Percentiles rank a stretch among this genome's conserved stretches.
Evolutionary conservation across 2,797 vertebrate genomes (phyloP).

Genomic region (Sebastes wilsoni): DNA sequence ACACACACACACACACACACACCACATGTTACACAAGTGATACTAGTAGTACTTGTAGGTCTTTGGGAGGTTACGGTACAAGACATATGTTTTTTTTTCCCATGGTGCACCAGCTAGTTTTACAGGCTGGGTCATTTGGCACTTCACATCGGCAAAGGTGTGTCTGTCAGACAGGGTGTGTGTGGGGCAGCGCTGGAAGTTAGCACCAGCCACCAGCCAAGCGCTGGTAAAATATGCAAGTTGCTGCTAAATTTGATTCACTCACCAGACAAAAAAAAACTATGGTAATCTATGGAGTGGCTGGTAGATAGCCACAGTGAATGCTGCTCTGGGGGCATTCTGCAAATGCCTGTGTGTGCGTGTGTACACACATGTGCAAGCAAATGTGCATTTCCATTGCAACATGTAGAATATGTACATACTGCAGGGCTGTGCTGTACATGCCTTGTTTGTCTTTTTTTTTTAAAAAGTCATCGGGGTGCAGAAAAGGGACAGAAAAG

Average conservation of each 20-base stretch:
- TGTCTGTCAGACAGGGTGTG: conserved; percentile 32
- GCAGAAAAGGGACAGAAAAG: background rate
- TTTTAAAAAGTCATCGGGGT: background rate
- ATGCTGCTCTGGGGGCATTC: background rate
- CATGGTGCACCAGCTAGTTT: conserved; percentile 50
- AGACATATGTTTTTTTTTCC: background rate
- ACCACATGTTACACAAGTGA: background rate
- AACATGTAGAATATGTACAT: background rate
- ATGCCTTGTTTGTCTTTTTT: background rate
- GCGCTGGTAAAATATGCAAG: too few relatives aligned
- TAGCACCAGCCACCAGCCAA: too few relatives aligned
- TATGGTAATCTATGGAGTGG: too few relatives aligned
- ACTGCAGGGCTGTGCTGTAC: background rate
- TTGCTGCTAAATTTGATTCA: too few relatives aligned
- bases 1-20: too few relatives aligned
- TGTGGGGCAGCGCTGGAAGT: too few relatives aligned
- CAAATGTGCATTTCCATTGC: background rate
- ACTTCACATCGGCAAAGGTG: conserved; percentile 11
- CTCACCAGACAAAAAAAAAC: too few relatives aligned
- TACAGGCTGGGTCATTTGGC: conserved; percentile 41
- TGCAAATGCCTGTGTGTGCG: background rate
- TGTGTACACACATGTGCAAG: background rate
- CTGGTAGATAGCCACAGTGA: too few relatives aligned
- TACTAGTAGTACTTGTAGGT: background rate
- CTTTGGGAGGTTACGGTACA: background rate